Conservation (phyloP, 1,140 invertebrate genomes). For the Armadillidium nasatum region DNA sequence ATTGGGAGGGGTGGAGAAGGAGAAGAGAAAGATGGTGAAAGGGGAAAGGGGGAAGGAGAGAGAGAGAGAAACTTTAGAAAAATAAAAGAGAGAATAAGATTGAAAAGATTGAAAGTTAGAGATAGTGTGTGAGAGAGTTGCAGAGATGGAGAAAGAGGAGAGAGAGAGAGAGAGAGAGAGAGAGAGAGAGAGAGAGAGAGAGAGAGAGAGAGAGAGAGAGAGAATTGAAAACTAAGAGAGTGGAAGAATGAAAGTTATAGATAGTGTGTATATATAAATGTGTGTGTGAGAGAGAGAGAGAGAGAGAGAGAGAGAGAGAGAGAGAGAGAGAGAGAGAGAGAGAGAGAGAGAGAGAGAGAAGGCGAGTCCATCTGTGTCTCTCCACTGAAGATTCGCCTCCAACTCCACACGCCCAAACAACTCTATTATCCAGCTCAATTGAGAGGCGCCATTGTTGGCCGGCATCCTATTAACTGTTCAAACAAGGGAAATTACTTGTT, state of each 20-base stretch:
- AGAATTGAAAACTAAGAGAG: too few species aligned
- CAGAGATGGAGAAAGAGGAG: too few species aligned
- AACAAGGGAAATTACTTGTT: conserved; percentile 4
- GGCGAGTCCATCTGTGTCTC: conserved; percentile 4
- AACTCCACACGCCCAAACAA: background rate
- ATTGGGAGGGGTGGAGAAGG: too few species aligned
- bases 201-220: too few species aligned
- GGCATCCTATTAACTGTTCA: conserved; percentile 10
- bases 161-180: too few species aligned
- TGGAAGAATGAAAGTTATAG: too few species aligned
- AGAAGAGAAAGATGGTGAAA: too few species aligned
- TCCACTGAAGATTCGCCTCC: background rate
- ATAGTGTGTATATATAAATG: too few species aligned
- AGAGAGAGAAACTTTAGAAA: background rate
- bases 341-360: background rate
- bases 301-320: conserved; percentile 6
- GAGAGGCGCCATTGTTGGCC: conserved; percentile 1
- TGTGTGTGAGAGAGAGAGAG: background rate
- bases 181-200: too few species aligned
- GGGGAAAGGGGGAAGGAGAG: background rate
- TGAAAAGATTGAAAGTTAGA: too few species aligned
- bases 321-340: conserved; percentile 11
- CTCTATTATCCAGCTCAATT: conserved; percentile 2
- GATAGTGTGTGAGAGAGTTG: too few species aligned
- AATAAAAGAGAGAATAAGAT: too few species aligned